A percentile compares a stretch with the other conserved stretches of the same genome.
Evolutionary conservation across 1,140 invertebrate species (phyloP).

Genomic region (Coenobita brevimanus): DNA sequence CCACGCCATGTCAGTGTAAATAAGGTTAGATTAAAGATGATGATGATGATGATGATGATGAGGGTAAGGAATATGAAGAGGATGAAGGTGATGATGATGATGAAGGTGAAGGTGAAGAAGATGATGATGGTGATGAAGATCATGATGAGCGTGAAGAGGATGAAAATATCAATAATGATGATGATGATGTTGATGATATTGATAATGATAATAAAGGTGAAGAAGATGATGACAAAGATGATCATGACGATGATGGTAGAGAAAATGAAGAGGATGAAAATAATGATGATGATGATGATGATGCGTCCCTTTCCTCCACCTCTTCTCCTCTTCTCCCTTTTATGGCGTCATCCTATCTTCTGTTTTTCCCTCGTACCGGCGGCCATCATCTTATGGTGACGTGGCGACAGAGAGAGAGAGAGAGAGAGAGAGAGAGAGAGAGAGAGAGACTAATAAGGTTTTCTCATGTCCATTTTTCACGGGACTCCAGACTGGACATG

Average conservation of each 20-base stretch:
- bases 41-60: not conserved
- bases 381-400: constrained; percentile 44
- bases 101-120: not conserved
- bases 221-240: constrained; percentile 1
- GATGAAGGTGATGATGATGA: constrained; percentile 1
- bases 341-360: no score
- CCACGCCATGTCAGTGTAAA: no score
- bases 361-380: no score
- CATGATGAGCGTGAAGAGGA: no score
- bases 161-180: constrained; percentile 5
- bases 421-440: not conserved
- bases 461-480: no score
- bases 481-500: no score
- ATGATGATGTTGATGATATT: not conserved
- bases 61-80: not conserved
- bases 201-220: constrained; percentile 19
- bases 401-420: not conserved
- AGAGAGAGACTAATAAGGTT: not conserved
- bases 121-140: not conserved
- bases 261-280: no score
- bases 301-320: no score
- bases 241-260: not conserved
- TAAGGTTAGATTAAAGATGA: no score
- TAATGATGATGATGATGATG: no score
- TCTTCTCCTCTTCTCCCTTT: no score